Evolutionary conservation across 2,888 invertebrate species (phyloP).

Genomic region (Eristalis tenax): DNA sequence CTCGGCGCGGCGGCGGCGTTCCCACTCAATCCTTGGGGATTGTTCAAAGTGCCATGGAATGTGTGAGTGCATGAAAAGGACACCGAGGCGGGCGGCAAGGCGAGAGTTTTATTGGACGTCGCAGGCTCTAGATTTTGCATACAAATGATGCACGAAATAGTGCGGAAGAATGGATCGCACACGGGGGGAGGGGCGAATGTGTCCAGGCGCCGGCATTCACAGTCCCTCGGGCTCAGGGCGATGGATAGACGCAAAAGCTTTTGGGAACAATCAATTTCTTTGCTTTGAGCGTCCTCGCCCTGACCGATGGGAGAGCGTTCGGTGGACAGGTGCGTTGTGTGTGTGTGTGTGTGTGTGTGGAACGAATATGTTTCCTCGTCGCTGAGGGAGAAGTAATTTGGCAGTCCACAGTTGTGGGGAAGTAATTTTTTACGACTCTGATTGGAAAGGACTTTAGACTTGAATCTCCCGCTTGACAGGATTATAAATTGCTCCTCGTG

Average conservation of each 20-base stretch:
- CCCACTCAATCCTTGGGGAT: constrained; percentile 56
- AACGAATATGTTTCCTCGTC: constrained; percentile 44
- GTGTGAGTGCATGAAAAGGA: constrained; percentile 63
- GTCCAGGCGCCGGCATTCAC: constrained; percentile 49
- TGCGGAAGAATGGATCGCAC: constrained; percentile 50
- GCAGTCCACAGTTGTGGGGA: constrained; percentile 52
- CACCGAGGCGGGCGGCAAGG: constrained; percentile 12
- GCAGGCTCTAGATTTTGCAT: constrained; percentile 68
- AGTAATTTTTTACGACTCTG: constrained; percentile 58
- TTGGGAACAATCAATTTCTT: constrained; percentile 66
- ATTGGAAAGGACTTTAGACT: constrained; percentile 49
- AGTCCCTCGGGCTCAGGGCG: constrained; percentile 40
- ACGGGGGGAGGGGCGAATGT: background rate
- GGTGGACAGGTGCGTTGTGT: background rate
- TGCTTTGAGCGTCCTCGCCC: background rate
- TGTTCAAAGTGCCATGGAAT: constrained; percentile 60
- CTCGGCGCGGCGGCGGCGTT: constrained; percentile 25
- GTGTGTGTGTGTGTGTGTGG: constrained; percentile 46
- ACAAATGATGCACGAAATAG: constrained; percentile 71
- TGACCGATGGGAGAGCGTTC: background rate
- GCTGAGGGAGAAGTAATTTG: constrained; percentile 34
- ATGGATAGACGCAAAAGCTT: constrained; percentile 3
- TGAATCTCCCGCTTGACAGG: constrained; percentile 51
- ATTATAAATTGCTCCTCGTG: constrained; percentile 57
- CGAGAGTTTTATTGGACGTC: constrained; percentile 69